Percentiles rank a stretch among this genome's conserved stretches.
These are phyloP conservation scores for Bufotes viridis DNA, from an alignment of 2,797 vertebrate genomes.

Conservation along the genomic window DNA sequence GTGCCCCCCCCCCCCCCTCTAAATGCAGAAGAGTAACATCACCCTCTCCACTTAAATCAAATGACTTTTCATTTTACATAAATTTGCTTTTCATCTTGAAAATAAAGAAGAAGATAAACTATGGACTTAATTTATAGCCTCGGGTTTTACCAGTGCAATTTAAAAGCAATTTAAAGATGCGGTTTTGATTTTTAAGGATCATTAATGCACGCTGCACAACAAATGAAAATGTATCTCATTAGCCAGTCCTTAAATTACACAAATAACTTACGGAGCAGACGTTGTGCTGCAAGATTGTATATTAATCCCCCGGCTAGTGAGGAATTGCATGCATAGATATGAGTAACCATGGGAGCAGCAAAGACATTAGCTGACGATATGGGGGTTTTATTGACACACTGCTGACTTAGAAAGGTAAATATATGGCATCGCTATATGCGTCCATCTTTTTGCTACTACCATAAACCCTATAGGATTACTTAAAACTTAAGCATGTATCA, in stretches of 20 bases:
- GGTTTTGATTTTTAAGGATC: slow-evolving; percentile 63
- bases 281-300: slow-evolving; percentile 58
- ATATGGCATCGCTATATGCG: background rate
- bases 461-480: background rate
- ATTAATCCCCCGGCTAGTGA: slow-evolving; percentile 59
- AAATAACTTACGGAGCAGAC: slow-evolving; percentile 61
- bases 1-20: background rate
- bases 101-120: slow-evolving; percentile 62
- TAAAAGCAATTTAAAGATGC: slow-evolving; percentile 64
- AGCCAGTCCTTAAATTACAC: slow-evolving; percentile 62
- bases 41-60: slow-evolving; percentile 56
- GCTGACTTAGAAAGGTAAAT: slow-evolving; percentile 14
- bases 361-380: background rate
- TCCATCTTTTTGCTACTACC: background rate
- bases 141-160: slow-evolving; percentile 62
- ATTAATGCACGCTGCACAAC: slow-evolving; percentile 62
- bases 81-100: slow-evolving; percentile 61
- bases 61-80: slow-evolving; percentile 63
- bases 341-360: background rate
- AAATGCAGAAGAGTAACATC: slow-evolving; percentile 38
- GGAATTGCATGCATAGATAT: slow-evolving; percentile 13
- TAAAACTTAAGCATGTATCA: background rate
- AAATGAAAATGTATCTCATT: slow-evolving; percentile 64
- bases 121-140: slow-evolving; percentile 62
- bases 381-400: slow-evolving; percentile 23